These are phyloP conservation scores for Elymnias hypermnestra DNA, from an alignment of 1,140 invertebrate genomes.

Conservation along the genomic window DNA sequence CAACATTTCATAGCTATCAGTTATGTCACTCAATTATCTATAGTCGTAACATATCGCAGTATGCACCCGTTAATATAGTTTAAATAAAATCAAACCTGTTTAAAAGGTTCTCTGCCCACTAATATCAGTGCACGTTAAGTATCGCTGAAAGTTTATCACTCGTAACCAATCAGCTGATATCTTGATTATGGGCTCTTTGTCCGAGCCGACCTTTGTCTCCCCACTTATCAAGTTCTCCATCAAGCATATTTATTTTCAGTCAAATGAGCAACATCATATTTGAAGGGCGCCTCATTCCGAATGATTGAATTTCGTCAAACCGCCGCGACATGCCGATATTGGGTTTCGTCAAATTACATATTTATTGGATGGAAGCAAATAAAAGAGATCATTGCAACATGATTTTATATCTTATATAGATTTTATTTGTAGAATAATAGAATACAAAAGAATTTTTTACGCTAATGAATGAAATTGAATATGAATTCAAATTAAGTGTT, in stretches of 20 bases:
- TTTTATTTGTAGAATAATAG: too few relatives aligned
- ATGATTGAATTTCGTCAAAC: conserved; percentile 34
- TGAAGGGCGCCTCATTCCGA: conserved; percentile 28
- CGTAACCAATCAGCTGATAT: conserved; percentile 31
- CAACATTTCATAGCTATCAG: too few relatives aligned
- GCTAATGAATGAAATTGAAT: too few relatives aligned
- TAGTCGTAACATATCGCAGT: too few relatives aligned
- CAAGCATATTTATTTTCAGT: conserved; percentile 27
- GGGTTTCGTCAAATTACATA: conserved; percentile 1
- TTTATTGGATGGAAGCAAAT: not conserved
- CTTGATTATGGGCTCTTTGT: conserved; percentile 53
- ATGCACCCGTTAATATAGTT: too few relatives aligned
- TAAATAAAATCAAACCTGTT: not conserved
- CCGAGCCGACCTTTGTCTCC: conserved; percentile 53
- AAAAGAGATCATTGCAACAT: too few relatives aligned
- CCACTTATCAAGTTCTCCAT: conserved; percentile 40
- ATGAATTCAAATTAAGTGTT: too few relatives aligned
- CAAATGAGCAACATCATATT: conserved; percentile 46
- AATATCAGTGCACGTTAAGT: not conserved
- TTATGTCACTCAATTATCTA: not conserved
- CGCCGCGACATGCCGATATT: conserved; percentile 15
- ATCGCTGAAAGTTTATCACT: conserved; percentile 23
- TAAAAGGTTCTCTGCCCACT: not conserved
- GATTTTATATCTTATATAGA: too few relatives aligned
- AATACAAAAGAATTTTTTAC: too few relatives aligned